phyloP scores from a whole-genome alignment of 2,888 invertebrate genomes.

The Drosophila siamana region DNA sequence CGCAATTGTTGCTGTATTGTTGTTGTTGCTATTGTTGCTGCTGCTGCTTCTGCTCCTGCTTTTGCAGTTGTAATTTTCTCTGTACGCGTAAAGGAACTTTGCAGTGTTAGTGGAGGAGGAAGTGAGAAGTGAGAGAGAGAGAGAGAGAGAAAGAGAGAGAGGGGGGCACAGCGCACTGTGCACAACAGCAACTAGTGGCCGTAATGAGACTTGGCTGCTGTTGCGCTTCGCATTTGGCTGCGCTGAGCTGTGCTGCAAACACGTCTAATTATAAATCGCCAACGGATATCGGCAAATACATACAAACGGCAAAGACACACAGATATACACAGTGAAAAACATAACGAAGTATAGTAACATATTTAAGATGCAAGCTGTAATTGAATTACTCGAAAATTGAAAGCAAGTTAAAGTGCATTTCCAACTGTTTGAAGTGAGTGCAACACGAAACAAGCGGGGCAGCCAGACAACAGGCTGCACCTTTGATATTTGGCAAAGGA shows the following conservation, averaged over 20 bases:
- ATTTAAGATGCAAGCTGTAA: neutral
- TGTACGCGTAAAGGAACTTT: neutral
- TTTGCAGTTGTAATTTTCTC: conserved; percentile 54
- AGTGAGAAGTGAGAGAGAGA: conserved; percentile 20
- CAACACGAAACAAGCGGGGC: neutral
- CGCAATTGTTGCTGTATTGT: conserved; percentile 49
- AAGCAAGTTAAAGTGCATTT: neutral
- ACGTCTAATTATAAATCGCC: conserved; percentile 40
- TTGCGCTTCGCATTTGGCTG: conserved; percentile 58
- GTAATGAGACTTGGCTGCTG: conserved; percentile 64
- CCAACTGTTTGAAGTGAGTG: neutral
- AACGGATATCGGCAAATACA: neutral
- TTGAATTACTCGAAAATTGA: neutral
- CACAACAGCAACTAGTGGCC: conserved; percentile 78
- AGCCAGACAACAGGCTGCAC: conserved; percentile 8
- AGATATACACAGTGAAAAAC: neutral
- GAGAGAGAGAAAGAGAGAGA: neutral
- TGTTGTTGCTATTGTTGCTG: too few relatives aligned
- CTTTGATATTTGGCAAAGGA: conserved; percentile 39
- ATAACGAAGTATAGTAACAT: neutral
- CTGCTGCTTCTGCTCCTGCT: conserved; percentile 46
- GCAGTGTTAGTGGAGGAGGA: neutral
- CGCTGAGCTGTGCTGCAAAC: conserved; percentile 53
- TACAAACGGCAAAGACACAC: neutral
- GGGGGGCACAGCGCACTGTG: conserved; percentile 43